phyloP scores from a whole-genome alignment of 2,888 invertebrate genomes.

The Gisinianus flammeolus region DNA sequence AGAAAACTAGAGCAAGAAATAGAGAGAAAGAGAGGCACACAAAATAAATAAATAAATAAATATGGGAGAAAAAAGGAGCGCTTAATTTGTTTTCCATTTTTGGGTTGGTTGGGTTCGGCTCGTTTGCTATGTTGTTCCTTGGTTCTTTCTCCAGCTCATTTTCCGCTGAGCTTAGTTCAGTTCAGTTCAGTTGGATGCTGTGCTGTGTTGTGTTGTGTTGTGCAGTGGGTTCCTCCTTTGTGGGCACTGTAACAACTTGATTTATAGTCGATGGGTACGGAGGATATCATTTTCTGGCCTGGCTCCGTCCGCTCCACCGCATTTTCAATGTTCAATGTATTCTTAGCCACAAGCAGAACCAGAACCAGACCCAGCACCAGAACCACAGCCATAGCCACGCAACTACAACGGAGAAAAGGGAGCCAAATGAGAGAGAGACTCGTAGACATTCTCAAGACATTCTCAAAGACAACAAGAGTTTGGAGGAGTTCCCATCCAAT shows the following conservation, averaged over 20 bases:
- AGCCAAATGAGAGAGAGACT: too few species aligned
- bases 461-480: conserved; percentile 32
- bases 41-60: background rate
- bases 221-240: background rate
- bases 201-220: background rate
- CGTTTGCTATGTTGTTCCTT: too few species aligned
- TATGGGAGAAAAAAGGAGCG: background rate
- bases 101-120: conserved; percentile 1
- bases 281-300: conserved; percentile 33
- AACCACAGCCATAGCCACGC: too few species aligned
- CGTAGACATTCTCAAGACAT: conserved; percentile 32
- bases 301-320: conserved; percentile 28
- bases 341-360: conserved; percentile 17
- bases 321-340: conserved; percentile 16
- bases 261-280: conserved; percentile 43
- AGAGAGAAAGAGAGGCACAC: background rate
- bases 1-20: background rate
- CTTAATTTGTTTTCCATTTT: conserved; percentile 41
- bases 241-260: conserved; percentile 37
- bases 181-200: too few species aligned
- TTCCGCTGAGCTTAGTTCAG: too few species aligned
- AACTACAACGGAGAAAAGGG: too few species aligned
- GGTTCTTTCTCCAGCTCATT: too few species aligned
- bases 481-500: conserved; percentile 4
- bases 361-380: too few species aligned